Percentiles rank a stretch among this genome's conserved stretches.
Evolutionary conservation across 2,797 vertebrate species (phyloP).

Genomic region (Lateolabrax maculatus): DNA sequence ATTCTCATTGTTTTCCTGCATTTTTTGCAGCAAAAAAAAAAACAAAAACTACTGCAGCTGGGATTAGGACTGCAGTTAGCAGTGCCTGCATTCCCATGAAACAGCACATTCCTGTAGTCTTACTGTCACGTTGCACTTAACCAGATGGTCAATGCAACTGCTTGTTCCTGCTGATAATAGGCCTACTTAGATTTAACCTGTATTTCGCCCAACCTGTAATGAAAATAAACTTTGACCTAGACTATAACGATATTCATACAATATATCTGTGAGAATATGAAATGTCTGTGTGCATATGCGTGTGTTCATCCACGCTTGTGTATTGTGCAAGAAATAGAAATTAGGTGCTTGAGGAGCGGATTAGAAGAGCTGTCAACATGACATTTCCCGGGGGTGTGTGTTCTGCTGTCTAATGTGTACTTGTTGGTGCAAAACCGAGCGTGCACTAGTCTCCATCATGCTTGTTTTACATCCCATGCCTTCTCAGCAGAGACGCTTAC

Average conservation of each 20-base stretch:
- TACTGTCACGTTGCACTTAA: conserved; percentile 62
- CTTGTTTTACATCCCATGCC: conserved; percentile 3
- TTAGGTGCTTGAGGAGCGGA: conserved; percentile 5
- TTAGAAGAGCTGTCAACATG: conserved; percentile 30
- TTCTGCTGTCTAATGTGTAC: conserved; percentile 11
- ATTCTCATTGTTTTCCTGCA: conserved; percentile 54
- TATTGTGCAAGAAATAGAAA: conserved; percentile 15
- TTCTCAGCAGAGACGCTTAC: conserved; percentile 19
- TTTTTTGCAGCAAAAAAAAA: conserved; percentile 42
- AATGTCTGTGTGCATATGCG: not conserved
- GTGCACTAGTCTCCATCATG: conserved; percentile 3
- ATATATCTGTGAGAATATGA: not conserved
- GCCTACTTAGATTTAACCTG: conserved; percentile 36
- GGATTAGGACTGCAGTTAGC: conserved; percentile 26
- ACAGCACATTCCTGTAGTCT: conserved; percentile 73
- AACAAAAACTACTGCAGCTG: conserved; percentile 39
- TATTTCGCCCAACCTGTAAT: not conserved
- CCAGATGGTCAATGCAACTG: conserved; percentile 41
- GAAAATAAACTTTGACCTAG: conserved; percentile 14
- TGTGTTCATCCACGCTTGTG: not conserved
- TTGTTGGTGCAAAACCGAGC: not conserved
- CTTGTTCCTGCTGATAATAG: conserved; percentile 52
- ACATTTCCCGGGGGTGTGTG: conserved; percentile 12
- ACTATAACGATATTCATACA: not conserved
- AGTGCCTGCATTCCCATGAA: conserved; percentile 53